These are phyloP conservation scores for Epinephelus malabaricus DNA, from an alignment of 2,797 vertebrate species.

Conservation along the genomic window DNA sequence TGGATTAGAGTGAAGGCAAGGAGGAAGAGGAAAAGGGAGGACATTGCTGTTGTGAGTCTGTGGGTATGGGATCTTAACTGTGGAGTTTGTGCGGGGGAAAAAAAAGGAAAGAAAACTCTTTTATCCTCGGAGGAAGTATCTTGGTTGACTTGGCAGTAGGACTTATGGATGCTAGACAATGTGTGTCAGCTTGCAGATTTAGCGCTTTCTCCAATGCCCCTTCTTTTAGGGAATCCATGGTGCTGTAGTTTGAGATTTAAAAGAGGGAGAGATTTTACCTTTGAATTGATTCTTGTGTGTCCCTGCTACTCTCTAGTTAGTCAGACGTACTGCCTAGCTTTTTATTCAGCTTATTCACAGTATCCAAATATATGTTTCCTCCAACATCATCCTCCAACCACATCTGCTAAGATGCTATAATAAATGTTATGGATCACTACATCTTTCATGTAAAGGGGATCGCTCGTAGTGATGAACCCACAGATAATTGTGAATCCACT, in stretches of 20 bases:
- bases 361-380: constrained; percentile 8
- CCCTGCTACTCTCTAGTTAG: not conserved
- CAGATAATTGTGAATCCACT: constrained; percentile 1
- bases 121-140: constrained; percentile 66
- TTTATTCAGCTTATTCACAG: constrained; percentile 4
- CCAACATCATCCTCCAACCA: not conserved
- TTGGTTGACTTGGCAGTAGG: constrained; percentile 66
- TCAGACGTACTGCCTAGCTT: not conserved
- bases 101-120: constrained; percentile 43
- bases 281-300: constrained; percentile 12
- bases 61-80: constrained; percentile 59
- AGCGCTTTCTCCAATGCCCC: constrained; percentile 36
- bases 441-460: not conserved
- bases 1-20: constrained; percentile 63
- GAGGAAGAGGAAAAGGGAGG: constrained; percentile 37
- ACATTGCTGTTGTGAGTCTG: constrained; percentile 45
- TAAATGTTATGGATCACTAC: not conserved
- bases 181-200: constrained; percentile 69
- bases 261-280: constrained; percentile 33
- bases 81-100: constrained; percentile 43
- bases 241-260: constrained; percentile 48
- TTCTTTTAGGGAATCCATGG: constrained; percentile 45
- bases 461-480: not conserved
- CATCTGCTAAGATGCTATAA: constrained; percentile 3
- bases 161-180: constrained; percentile 66